phyloP scores from a whole-genome alignment of 2,113 vertebrate species.

The Fulmarus glacialis region DNA sequence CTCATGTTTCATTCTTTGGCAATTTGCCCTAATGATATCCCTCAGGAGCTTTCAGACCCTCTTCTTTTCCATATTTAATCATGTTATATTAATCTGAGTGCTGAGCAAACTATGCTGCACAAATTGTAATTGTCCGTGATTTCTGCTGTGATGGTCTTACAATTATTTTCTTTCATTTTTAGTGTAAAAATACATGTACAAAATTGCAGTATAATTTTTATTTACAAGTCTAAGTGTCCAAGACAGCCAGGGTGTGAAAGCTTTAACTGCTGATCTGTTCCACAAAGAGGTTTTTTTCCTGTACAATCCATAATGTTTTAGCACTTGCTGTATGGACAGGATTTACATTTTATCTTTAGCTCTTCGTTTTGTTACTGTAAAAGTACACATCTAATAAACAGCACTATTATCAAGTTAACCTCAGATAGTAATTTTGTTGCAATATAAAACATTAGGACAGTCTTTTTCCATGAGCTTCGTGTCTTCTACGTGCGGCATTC shows the following conservation, averaged over 20 bases:
- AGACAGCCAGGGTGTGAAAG: background rate
- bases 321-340: background rate
- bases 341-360: conserved; percentile 21
- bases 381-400: background rate
- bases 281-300: background rate
- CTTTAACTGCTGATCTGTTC: conserved; percentile 17
- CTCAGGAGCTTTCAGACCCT: conserved; percentile 91
- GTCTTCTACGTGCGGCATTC: fast-evolving
- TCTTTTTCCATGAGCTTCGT: background rate
- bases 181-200: background rate
- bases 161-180: background rate
- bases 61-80: conserved; percentile 96
- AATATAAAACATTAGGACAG: background rate
- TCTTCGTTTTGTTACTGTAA: background rate
- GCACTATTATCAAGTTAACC: background rate
- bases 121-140: conserved; percentile 29
- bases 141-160: background rate
- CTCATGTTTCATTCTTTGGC: conserved; percentile 99
- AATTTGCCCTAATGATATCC: conserved; percentile 99
- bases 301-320: background rate
- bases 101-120: conserved; percentile 75
- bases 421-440: background rate
- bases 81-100: conserved; percentile 90
- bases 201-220: conserved; percentile 18
- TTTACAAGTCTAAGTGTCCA: background rate